Evolutionary conservation across 1,140 invertebrate genomes (phyloP).

Genomic region (Drosophila carrolli): DNA sequence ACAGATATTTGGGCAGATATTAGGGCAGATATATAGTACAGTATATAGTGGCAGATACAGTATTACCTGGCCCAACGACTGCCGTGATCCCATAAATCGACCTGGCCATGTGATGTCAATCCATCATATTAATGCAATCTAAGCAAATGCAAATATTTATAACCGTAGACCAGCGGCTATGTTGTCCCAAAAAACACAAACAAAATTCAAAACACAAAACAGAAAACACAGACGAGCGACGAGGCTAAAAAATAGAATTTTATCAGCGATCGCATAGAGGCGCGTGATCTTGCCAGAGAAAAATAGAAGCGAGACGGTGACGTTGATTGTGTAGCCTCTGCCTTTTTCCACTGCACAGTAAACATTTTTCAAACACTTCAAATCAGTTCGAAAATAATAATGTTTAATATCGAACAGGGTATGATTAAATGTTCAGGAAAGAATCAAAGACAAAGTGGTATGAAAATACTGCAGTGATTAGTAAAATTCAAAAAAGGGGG

Average conservation of each 20-base stretch:
- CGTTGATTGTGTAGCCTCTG: slow-evolving; percentile 48
- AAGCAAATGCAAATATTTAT: slow-evolving; percentile 45
- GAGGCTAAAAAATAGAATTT: slow-evolving; percentile 40
- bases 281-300: slow-evolving; percentile 74
- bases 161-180: neutral
- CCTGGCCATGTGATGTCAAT: slow-evolving; percentile 33
- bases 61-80: neutral
- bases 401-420: neutral
- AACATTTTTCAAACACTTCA: neutral
- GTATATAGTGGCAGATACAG: neutral
- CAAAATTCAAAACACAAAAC: slow-evolving; percentile 1
- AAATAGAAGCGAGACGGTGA: slow-evolving; percentile 68
- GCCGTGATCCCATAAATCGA: slow-evolving; percentile 34
- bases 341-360: slow-evolving; percentile 7
- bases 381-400: neutral
- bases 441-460: no score
- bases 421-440: no score
- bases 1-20: neutral
- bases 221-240: slow-evolving; percentile 1
- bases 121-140: slow-evolving; percentile 52
- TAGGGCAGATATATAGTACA: neutral
- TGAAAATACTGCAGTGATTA: no score
- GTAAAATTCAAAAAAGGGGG: no score
- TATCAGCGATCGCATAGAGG: slow-evolving; percentile 70
- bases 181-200: slow-evolving; percentile 13